Percentiles rank a stretch among this genome's conserved stretches.
Conservation (phyloP, 2,888 invertebrate genomes). For the Pimpla rufipes region DNA sequence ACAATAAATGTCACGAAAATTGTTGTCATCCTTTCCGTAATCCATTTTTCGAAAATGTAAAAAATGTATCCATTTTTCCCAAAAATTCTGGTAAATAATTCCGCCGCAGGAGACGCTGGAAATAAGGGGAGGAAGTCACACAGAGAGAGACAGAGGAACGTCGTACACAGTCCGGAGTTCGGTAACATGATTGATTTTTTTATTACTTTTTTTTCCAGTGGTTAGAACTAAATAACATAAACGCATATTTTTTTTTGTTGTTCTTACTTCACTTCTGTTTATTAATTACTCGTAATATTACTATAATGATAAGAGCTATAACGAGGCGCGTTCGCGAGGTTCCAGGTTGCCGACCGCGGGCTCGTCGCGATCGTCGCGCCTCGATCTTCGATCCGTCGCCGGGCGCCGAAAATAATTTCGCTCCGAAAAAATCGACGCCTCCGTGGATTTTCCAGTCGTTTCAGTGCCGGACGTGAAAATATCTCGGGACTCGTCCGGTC, state of each 20-base stretch:
- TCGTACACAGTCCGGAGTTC: constrained; percentile 61
- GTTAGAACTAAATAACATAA: constrained; percentile 85
- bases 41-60: too few relatives aligned
- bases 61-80: too few relatives aligned
- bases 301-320: constrained; percentile 82
- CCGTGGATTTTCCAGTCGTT: constrained; percentile 3
- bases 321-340: constrained; percentile 71
- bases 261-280: constrained; percentile 77
- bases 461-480: neutral
- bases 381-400: neutral
- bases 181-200: constrained; percentile 84
- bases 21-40: too few relatives aligned
- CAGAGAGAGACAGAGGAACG: neutral
- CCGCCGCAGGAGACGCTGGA: too few relatives aligned
- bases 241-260: constrained; percentile 80
- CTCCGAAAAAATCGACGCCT: neutral
- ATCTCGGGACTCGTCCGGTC: neutral
- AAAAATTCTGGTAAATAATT: too few relatives aligned
- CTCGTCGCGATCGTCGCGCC: constrained; percentile 1
- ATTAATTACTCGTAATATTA: constrained; percentile 80
- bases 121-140: too few relatives aligned
- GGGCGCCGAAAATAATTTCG: neutral
- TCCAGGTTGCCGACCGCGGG: constrained; percentile 35
- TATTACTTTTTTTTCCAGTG: constrained; percentile 77
- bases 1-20: too few relatives aligned